Evolutionary conservation across 2,888 invertebrate genomes (phyloP).

Genomic region (Polyommatus icarus): DNA sequence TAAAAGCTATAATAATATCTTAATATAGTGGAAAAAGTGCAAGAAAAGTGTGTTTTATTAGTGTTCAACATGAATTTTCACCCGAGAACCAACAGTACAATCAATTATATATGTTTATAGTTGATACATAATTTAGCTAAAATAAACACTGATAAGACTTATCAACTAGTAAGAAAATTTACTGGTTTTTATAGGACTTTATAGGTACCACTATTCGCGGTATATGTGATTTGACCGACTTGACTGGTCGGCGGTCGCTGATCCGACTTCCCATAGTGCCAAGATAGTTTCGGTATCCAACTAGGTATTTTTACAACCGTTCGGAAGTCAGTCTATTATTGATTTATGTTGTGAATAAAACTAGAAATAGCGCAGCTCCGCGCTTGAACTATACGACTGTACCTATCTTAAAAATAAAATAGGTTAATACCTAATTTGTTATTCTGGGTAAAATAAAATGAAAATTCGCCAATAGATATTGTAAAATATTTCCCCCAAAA

Average conservation of each 20-base stretch:
- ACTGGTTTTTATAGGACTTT: too few relatives aligned
- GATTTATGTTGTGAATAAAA: neutral
- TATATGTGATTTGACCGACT: neutral
- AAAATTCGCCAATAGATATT: neutral
- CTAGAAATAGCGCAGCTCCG: neutral
- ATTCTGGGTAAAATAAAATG: neutral
- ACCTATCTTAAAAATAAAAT: neutral
- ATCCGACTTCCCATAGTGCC: neutral
- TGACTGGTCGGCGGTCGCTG: neutral
- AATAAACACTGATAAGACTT: neutral
- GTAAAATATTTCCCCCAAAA: neutral
- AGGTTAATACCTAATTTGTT: conserved; percentile 1
- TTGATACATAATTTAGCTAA: neutral
- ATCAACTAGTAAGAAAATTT: too few relatives aligned
- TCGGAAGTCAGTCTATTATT: neutral
- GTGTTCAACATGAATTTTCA: too few relatives aligned
- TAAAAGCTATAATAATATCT: too few relatives aligned
- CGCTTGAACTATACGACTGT: neutral
- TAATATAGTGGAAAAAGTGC: too few relatives aligned
- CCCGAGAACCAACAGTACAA: too few relatives aligned
- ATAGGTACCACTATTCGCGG: neutral
- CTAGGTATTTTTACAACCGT: neutral
- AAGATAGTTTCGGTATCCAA: neutral
- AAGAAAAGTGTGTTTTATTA: too few relatives aligned
- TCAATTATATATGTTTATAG: too few relatives aligned